Evolutionary conservation across 2,113 vertebrate species (phyloP).

Genomic region (Dryoscopus gambensis): DNA sequence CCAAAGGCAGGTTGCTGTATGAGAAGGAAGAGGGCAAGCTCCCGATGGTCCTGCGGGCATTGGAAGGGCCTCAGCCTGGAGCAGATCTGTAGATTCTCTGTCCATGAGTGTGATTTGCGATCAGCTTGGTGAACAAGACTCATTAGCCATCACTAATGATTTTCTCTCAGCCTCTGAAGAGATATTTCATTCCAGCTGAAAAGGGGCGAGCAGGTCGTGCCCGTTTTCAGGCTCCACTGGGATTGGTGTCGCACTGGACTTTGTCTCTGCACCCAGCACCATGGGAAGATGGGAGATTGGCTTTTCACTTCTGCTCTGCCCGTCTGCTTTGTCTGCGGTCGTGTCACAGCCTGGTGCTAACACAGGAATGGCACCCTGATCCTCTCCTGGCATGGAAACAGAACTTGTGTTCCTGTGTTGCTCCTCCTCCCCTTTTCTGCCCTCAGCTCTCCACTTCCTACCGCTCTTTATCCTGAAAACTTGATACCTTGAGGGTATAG

Average conservation of each 20-base stretch:
- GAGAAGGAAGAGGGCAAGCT: conserved; percentile 50
- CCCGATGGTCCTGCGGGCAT: background rate
- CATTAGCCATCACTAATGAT: conserved; percentile 5
- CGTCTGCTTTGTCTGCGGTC: conserved; percentile 47
- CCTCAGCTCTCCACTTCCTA: conserved; percentile 68
- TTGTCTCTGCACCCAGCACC: background rate
- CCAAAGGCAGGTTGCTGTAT: conserved; percentile 56
- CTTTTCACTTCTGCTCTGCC: conserved; percentile 66
- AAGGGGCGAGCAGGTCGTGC: background rate
- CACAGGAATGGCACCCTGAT: conserved; percentile 65
- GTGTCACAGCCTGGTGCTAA: conserved; percentile 65
- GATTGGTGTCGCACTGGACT: conserved; percentile 21
- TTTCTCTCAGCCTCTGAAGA: conserved; percentile 6
- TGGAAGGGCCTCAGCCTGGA: conserved; percentile 64
- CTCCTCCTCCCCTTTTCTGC: conserved; percentile 65
- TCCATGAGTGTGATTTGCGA: conserved; percentile 66
- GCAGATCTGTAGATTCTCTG: conserved; percentile 65
- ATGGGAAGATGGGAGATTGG: background rate
- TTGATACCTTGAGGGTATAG: conserved; percentile 76
- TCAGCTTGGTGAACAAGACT: conserved; percentile 59
- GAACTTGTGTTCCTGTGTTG: conserved; percentile 57
- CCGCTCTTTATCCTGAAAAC: conserved; percentile 79
- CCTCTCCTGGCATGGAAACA: conserved; percentile 72
- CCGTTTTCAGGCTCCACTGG: background rate
- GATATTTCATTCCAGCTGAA: conserved; percentile 9